phyloP scores from a whole-genome alignment of 2,113 vertebrate species.

The Rhadina sibilatrix region DNA sequence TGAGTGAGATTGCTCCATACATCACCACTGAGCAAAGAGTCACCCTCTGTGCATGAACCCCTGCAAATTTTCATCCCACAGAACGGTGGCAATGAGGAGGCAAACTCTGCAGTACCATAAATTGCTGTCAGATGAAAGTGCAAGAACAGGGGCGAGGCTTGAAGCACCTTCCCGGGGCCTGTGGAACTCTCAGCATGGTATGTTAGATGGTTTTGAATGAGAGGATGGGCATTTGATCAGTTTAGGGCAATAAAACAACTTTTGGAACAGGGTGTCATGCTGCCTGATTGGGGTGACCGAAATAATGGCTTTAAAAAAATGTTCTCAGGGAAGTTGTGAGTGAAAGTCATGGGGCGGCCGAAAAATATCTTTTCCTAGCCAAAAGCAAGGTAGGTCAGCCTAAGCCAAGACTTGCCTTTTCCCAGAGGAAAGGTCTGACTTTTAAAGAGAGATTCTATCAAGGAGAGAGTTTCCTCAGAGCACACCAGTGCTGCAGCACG shows the following conservation, averaged over 20 bases:
- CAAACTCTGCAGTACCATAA: neutral
- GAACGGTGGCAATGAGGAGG: neutral
- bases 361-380: constrained; percentile 5
- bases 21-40: neutral
- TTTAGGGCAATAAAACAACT: neutral
- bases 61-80: neutral
- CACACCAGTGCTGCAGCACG: neutral
- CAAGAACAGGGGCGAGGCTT: accelerated
- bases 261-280: neutral
- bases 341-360: constrained; percentile 2
- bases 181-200: neutral
- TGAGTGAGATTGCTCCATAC: neutral
- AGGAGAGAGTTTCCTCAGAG: constrained; percentile 13
- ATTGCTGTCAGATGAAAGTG: neutral
- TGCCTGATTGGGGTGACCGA: neutral
- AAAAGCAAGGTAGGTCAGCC: constrained; percentile 17
- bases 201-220: neutral
- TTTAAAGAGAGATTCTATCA: constrained; percentile 16
- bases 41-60: neutral
- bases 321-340: constrained; percentile 1
- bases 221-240: neutral
- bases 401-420: constrained; percentile 41
- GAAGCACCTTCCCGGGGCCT: neutral
- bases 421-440: constrained; percentile 59
- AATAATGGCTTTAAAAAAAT: neutral